Conservation (phyloP, 2,797 vertebrate species). For the Prionace glauca region DNA sequence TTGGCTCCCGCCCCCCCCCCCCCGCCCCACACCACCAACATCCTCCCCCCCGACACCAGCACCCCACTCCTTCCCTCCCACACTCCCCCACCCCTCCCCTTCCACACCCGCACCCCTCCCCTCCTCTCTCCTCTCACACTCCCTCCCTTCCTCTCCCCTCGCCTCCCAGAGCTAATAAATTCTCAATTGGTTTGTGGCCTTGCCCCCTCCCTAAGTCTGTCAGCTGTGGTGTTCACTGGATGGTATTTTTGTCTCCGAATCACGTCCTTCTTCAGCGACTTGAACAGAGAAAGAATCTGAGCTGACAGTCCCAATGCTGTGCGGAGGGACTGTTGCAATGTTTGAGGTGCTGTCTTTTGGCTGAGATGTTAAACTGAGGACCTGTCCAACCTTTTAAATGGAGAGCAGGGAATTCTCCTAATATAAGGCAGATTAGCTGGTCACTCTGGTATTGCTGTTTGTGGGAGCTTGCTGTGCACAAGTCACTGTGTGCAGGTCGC, state of each 20-base stretch:
- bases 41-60: no score
- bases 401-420: background rate
- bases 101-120: no score
- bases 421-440: background rate
- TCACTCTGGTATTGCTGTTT: background rate
- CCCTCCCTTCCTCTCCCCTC: no score
- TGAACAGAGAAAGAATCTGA: background rate
- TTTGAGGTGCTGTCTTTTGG: background rate
- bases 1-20: no score
- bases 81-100: no score
- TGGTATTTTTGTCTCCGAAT: background rate
- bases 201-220: background rate
- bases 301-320: background rate
- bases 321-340: background rate
- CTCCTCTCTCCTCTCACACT: no score
- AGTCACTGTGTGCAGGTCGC: background rate
- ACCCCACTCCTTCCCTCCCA: no score
- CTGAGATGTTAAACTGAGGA: background rate
- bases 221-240: background rate
- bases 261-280: background rate
- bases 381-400: no score
- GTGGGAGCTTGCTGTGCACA: background rate
- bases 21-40: no score
- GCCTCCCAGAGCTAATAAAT: background rate
- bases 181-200: background rate